Conservation (phyloP, 1,140 invertebrate genomes). For the Drosophila serrata region DNA sequence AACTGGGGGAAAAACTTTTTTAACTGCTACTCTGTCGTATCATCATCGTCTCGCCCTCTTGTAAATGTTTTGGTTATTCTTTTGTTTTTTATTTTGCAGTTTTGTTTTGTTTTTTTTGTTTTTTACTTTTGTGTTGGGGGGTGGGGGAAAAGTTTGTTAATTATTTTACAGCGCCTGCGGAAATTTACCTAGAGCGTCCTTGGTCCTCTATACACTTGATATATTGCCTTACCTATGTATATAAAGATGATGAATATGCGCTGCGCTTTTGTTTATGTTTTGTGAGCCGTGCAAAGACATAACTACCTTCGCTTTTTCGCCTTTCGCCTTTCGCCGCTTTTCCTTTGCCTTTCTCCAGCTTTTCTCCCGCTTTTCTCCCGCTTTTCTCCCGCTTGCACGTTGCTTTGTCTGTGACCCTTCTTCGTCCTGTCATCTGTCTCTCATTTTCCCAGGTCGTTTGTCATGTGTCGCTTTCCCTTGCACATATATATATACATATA, state of each 20-base stretch:
- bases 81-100: not conserved
- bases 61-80: slow-evolving; percentile 26
- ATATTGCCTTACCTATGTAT: slow-evolving; percentile 22
- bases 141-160: slow-evolving; percentile 47
- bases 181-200: slow-evolving; percentile 46
- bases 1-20: slow-evolving; percentile 23
- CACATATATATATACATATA: not conserved
- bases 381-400: not conserved
- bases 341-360: not conserved
- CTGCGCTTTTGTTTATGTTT: slow-evolving; percentile 56
- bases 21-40: not conserved
- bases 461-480: slow-evolving; percentile 22
- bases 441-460: slow-evolving; percentile 37
- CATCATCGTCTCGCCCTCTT: slow-evolving; percentile 1
- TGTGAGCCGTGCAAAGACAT: slow-evolving; percentile 19
- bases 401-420: slow-evolving; percentile 11
- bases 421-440: slow-evolving; percentile 11
- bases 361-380: not conserved
- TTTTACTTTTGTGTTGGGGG: slow-evolving; percentile 1
- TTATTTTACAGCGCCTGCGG: slow-evolving; percentile 57
- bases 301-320: slow-evolving; percentile 28
- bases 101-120: not conserved
- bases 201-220: slow-evolving; percentile 34
- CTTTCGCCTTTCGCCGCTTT: not conserved
- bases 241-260: slow-evolving; percentile 24